Conservation (phyloP, 2,888 invertebrate species). For the Nemurella pictetii region DNA sequence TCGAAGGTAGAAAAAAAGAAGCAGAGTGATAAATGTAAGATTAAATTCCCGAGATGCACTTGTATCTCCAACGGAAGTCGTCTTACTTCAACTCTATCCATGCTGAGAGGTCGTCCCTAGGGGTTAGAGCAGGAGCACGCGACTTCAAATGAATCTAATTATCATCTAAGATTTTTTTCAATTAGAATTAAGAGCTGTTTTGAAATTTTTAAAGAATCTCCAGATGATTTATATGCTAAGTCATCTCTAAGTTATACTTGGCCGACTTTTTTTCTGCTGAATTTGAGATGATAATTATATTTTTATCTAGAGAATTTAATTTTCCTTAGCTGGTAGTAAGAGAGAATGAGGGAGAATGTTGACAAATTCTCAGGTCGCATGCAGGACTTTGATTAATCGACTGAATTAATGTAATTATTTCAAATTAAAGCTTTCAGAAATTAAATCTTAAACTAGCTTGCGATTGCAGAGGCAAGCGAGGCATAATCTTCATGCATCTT, state of each 20-base stretch:
- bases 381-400: background rate
- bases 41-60: no score
- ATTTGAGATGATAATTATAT: background rate
- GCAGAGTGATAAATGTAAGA: no score
- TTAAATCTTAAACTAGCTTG: background rate
- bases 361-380: background rate
- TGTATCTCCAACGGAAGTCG: no score
- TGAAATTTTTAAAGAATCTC: background rate
- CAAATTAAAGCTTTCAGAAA: background rate
- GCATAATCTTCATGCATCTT: no score
- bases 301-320: background rate
- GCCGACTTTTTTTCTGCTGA: background rate
- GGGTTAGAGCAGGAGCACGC: no score
- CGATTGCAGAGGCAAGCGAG: no score
- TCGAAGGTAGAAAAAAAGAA: no score
- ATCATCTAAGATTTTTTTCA: background rate
- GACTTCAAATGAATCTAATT: no score
- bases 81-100: no score
- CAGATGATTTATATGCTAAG: background rate
- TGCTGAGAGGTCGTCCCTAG: no score
- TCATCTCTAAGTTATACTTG: background rate
- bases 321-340: background rate
- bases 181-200: background rate
- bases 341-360: background rate
- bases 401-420: background rate